phyloP scores from a whole-genome alignment of 2,113 vertebrate species.

The Electrona antarctica region DNA sequence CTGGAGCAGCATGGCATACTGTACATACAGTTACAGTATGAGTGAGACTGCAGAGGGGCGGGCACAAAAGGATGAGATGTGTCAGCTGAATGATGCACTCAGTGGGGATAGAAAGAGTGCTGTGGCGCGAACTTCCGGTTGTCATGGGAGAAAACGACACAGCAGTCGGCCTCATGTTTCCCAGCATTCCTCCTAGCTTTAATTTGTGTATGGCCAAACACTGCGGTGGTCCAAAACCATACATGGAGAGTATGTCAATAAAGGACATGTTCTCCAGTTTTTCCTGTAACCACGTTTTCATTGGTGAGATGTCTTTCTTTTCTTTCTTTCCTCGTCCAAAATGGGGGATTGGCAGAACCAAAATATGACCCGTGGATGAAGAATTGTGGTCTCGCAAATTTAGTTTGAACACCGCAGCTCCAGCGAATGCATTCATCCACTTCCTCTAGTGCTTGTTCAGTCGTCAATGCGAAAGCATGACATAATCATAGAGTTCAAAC shows the following conservation, averaged over 20 bases:
- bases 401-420: too few species aligned
- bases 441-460: too few species aligned
- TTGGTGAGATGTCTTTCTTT: background rate
- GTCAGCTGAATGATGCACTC: background rate
- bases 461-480: background rate
- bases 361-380: too few species aligned
- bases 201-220: background rate
- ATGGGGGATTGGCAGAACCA: too few species aligned
- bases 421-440: too few species aligned
- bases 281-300: background rate
- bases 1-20: background rate
- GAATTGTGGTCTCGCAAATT: too few species aligned
- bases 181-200: background rate
- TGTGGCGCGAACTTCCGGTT: background rate
- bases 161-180: too few species aligned
- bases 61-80: background rate
- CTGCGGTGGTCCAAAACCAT: conserved; percentile 1
- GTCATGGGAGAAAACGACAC: background rate
- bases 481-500: background rate
- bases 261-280: background rate
- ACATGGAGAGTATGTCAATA: background rate
- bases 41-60: background rate
- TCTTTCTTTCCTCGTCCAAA: too few species aligned
- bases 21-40: background rate
- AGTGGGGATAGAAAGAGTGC: background rate